Conservation (phyloP, 2,888 invertebrate species). For the Synanthedon andrenaeformis region DNA sequence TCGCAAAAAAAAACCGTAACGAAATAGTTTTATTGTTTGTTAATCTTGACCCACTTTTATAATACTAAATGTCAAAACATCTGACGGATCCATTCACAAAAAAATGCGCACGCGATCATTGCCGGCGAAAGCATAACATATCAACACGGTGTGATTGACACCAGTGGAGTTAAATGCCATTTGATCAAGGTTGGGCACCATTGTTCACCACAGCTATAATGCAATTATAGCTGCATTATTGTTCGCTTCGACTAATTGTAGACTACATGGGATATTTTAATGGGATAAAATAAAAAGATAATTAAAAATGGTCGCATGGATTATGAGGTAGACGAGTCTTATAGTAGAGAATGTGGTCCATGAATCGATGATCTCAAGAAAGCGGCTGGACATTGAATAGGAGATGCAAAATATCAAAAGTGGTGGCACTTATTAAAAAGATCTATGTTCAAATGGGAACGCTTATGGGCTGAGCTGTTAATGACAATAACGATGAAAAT, state of each 20-base stretch:
- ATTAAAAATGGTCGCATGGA: too few species aligned
- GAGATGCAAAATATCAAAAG: too few species aligned
- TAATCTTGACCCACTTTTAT: constrained; percentile 51
- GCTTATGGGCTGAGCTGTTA: too few species aligned
- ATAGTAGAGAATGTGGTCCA: too few species aligned
- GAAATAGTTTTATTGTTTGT: background rate
- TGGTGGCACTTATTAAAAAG: too few species aligned
- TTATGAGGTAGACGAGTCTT: too few species aligned
- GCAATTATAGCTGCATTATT: background rate
- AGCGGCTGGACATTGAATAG: too few species aligned
- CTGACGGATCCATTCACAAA: background rate
- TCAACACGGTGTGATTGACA: constrained; percentile 40
- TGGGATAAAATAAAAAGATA: too few species aligned
- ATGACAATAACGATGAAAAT: too few species aligned
- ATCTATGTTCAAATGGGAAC: too few species aligned
- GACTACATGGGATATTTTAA: background rate
- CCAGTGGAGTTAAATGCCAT: constrained; percentile 38
- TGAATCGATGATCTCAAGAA: too few species aligned
- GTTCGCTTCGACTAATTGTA: background rate
- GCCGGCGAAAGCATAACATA: constrained; percentile 7
- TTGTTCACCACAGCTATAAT: constrained; percentile 19
- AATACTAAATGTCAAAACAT: constrained; percentile 37
- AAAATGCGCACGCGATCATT: constrained; percentile 4
- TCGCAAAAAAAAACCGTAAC: too few species aligned
- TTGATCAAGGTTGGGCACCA: constrained; percentile 43